A percentile compares a stretch with the other conserved stretches of the same genome.
Evolutionary conservation across 2,113 vertebrate species (phyloP).

Genomic region (Illadopsis cleaveri): DNA sequence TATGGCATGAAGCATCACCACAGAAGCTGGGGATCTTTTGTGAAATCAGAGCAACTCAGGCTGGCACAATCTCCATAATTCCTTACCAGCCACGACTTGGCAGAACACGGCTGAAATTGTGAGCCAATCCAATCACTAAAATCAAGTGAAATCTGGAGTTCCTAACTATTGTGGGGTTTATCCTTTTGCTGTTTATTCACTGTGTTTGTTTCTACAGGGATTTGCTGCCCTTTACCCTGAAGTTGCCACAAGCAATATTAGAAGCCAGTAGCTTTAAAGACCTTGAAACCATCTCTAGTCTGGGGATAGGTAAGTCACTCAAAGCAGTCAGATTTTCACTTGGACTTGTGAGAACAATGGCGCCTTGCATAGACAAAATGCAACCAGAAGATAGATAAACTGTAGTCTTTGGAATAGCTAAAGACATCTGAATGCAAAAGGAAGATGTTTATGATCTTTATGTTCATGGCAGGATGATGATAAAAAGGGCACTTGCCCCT

Average conservation of each 20-base stretch:
- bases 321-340: neutral
- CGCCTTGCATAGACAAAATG: neutral
- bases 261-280: constrained; percentile 82
- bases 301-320: constrained; percentile 85
- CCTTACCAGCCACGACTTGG: neutral
- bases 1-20: neutral
- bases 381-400: neutral
- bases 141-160: neutral
- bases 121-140: neutral
- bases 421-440: neutral
- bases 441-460: neutral
- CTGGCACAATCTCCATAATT: neutral
- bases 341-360: neutral
- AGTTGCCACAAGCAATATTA: constrained; percentile 86
- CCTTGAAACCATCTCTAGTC: constrained; percentile 85
- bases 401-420: neutral
- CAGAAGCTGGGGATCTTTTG: neutral
- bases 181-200: neutral
- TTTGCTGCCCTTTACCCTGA: constrained; percentile 84
- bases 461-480: neutral
- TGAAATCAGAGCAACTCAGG: neutral
- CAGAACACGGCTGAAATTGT: neutral
- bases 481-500: neutral
- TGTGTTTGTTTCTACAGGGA: constrained; percentile 79
- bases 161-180: neutral